These are phyloP conservation scores for Gymnoscopelus braueri DNA, from an alignment of 2,797 vertebrate genomes.

Conservation along the genomic window DNA sequence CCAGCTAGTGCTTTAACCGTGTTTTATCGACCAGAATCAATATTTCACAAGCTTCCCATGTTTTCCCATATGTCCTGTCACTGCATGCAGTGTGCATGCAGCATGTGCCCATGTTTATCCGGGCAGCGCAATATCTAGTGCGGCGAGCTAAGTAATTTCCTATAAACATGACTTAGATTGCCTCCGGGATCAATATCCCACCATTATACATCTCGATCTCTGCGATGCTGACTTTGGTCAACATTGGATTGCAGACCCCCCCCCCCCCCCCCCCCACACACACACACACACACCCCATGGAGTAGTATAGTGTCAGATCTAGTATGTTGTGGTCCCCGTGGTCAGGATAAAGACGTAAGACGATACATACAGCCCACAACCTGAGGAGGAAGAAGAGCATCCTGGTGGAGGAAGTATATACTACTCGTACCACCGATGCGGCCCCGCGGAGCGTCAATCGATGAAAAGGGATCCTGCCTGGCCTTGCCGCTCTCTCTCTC, in stretches of 20 bases:
- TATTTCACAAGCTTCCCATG: slow-evolving; percentile 6
- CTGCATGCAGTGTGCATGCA: background rate
- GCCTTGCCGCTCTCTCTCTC: background rate
- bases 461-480: background rate
- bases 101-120: slow-evolving; percentile 11
- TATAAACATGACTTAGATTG: slow-evolving; percentile 59
- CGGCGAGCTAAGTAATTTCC: slow-evolving; percentile 44
- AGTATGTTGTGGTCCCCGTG: slow-evolving; percentile 54
- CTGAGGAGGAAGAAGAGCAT: slow-evolving; percentile 43
- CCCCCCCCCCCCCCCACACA: background rate
- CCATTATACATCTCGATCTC: slow-evolving; percentile 38
- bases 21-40: slow-evolving; percentile 16
- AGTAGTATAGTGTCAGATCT: slow-evolving; percentile 10
- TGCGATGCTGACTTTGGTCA: slow-evolving; percentile 36
- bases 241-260: slow-evolving; percentile 1
- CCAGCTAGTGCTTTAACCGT: slow-evolving; percentile 1
- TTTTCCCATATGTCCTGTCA: background rate
- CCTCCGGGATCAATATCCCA: slow-evolving; percentile 54
- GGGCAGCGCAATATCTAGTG: slow-evolving; percentile 4
- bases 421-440: slow-evolving; percentile 3
- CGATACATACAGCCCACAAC: slow-evolving; percentile 40
- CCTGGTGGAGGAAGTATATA: slow-evolving; percentile 44
- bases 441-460: background rate
- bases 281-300: too few relatives aligned
- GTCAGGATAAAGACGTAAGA: slow-evolving; percentile 58